These are phyloP conservation scores for Apostichopus parvimensis DNA, from an alignment of 35 echinoderm and acorn worm species.

Conservation along the genomic window DNA sequence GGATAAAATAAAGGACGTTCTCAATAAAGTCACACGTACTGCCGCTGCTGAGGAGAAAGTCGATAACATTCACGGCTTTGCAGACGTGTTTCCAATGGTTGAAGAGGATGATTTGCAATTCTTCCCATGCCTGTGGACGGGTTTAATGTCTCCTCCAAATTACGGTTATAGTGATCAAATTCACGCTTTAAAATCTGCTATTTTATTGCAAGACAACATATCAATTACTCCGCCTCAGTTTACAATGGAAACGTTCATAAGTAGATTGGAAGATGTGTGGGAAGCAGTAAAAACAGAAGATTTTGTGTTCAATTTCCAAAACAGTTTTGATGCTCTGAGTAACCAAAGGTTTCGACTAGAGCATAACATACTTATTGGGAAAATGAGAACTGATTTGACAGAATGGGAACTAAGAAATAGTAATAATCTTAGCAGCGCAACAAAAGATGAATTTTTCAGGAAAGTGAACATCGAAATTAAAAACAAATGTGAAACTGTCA, in stretches of 20 bases:
- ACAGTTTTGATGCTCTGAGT: conserved; percentile 24
- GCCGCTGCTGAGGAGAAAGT: no score
- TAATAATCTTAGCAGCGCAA: background rate
- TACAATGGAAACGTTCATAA: background rate
- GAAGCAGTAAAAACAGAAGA: conserved; percentile 39
- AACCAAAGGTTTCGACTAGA: conserved; percentile 9
- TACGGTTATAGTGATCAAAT: conserved; percentile 34
- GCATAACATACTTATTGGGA: background rate
- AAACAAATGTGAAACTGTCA: background rate
- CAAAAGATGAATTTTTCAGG: background rate
- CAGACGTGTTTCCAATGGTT: no score
- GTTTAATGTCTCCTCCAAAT: no score
- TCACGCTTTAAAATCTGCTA: conserved; percentile 44
- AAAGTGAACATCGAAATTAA: background rate
- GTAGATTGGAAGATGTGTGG: background rate
- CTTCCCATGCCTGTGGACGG: no score
- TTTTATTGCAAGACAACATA: background rate
- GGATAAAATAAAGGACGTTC: no score
- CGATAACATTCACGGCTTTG: no score
- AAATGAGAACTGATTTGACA: background rate
- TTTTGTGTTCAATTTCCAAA: conserved; percentile 63
- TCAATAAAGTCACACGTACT: no score
- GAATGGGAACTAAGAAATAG: conserved; percentile 10
- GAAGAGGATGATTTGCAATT: no score
- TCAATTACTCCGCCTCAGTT: no score